Evolutionary conservation across 2,888 invertebrate species (phyloP).

Genomic region (Lithosia quadra): DNA sequence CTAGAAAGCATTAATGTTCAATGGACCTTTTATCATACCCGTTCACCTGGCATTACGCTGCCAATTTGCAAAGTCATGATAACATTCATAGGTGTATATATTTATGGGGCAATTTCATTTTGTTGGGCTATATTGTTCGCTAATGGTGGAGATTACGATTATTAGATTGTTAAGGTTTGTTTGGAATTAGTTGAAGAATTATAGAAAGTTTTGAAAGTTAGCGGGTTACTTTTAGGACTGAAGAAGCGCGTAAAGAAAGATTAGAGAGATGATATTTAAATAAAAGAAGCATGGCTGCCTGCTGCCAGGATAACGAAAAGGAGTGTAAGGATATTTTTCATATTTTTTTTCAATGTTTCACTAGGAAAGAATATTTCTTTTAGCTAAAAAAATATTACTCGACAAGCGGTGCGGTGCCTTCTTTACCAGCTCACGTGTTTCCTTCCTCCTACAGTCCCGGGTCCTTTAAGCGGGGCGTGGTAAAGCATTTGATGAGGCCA

Average conservation of each 20-base stretch:
- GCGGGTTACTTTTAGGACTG: too few relatives aligned
- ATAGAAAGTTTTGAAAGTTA: not conserved
- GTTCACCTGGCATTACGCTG: constrained; percentile 44
- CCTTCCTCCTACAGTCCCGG: too few relatives aligned
- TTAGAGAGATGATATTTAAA: not conserved
- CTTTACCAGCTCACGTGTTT: too few relatives aligned
- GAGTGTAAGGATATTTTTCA: too few relatives aligned
- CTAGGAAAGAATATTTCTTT: too few relatives aligned
- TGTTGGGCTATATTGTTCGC: constrained; percentile 21
- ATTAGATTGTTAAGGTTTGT: constrained; percentile 6
- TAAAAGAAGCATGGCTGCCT: not conserved
- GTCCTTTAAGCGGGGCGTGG: too few relatives aligned
- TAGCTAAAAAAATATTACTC: too few relatives aligned
- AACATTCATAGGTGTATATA: constrained; percentile 34
- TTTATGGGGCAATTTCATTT: constrained; percentile 36
- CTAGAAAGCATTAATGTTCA: constrained; percentile 80
- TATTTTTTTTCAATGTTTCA: too few relatives aligned
- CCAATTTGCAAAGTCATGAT: constrained; percentile 54
- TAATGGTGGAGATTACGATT: constrained; percentile 7
- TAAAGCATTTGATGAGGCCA: too few relatives aligned
- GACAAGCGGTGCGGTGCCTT: too few relatives aligned
- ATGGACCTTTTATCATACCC: constrained; percentile 73
- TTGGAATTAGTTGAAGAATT: not conserved
- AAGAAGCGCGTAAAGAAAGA: not conserved
- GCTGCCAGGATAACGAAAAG: too few relatives aligned